Percentiles rank a stretch among this genome's conserved stretches.
Conservation (phyloP, 2,888 invertebrate species). For the Cephus nigrinus region DNA sequence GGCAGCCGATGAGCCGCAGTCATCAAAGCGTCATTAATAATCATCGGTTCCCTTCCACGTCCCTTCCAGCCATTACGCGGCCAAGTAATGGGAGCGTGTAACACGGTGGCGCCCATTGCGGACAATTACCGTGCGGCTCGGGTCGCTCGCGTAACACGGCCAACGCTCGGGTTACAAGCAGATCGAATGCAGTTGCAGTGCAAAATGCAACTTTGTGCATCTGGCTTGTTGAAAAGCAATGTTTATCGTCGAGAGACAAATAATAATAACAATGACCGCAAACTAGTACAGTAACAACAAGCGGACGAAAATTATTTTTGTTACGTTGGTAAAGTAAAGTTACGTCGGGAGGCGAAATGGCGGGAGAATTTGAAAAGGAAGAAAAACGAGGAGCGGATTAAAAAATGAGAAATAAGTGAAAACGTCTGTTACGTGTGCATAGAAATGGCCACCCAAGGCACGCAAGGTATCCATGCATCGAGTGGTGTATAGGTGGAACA, state of each 20-base stretch:
- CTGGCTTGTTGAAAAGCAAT: too few relatives aligned
- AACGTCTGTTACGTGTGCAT: slow-evolving; percentile 8
- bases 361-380: too few relatives aligned
- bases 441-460: slow-evolving; percentile 1
- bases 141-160: slow-evolving; percentile 1
- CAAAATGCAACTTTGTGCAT: too few relatives aligned
- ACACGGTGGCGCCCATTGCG: slow-evolving; percentile 4
- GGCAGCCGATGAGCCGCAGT: slow-evolving; percentile 20
- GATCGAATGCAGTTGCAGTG: too few relatives aligned
- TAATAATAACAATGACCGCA: too few relatives aligned
- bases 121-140: slow-evolving; percentile 7
- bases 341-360: too few relatives aligned
- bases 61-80: background rate
- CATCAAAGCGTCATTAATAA: slow-evolving; percentile 32
- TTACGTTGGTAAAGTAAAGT: too few relatives aligned
- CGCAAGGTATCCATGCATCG: slow-evolving; percentile 2
- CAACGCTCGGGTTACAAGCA: too few relatives aligned
- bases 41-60: slow-evolving; percentile 10
- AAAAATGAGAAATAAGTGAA: background rate
- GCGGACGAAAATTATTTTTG: too few relatives aligned
- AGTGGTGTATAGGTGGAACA: slow-evolving; percentile 22
- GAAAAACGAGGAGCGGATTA: background rate
- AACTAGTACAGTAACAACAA: too few relatives aligned
- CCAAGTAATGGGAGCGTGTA: background rate
- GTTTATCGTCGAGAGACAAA: too few relatives aligned